Percentiles rank a stretch among this genome's conserved stretches.
Evolutionary conservation across 2,113 vertebrate genomes (phyloP).

Genomic region (Nematolebias whitei): DNA sequence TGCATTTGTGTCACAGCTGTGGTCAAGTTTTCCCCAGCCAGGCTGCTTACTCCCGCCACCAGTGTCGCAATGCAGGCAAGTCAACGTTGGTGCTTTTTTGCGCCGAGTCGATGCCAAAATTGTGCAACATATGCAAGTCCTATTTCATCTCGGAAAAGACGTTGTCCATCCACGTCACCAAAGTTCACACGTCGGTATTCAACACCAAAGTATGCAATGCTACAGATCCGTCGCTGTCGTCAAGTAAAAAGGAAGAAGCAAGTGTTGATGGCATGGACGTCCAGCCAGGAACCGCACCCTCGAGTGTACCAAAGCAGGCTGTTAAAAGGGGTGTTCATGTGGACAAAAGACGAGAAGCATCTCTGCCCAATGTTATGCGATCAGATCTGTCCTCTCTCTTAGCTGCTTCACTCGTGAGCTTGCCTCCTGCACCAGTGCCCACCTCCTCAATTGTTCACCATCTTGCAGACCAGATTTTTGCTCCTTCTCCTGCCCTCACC

Average conservation of each 20-base stretch:
- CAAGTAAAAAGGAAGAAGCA: neutral
- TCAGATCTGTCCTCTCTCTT: neutral
- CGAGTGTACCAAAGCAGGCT: constrained; percentile 9
- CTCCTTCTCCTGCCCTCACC: neutral
- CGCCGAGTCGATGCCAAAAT: constrained; percentile 42
- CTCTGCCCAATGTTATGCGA: constrained; percentile 4
- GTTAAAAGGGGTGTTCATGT: constrained; percentile 20
- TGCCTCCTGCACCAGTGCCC: neutral
- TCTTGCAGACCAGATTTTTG: neutral
- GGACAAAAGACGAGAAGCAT: neutral
- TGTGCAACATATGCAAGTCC: constrained; percentile 53
- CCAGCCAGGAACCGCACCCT: constrained; percentile 4
- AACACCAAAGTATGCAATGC: constrained; percentile 54
- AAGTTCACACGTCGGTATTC: constrained; percentile 57
- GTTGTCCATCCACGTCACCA: constrained; percentile 48
- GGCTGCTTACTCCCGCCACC: constrained; percentile 44
- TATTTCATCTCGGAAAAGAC: constrained; percentile 47
- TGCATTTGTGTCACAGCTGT: constrained; percentile 68
- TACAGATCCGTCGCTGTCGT: constrained; percentile 9
- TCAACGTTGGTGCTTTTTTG: constrained; percentile 50
- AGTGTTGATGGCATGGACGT: neutral
- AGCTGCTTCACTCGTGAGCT: too few species aligned
- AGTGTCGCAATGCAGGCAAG: constrained; percentile 50
- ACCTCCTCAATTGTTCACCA: neutral
- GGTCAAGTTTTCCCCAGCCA: constrained; percentile 62